Base-by-base conservation (phyloP, 1,140 invertebrate genomes). In the Cheumatopsyche charites region DNA sequence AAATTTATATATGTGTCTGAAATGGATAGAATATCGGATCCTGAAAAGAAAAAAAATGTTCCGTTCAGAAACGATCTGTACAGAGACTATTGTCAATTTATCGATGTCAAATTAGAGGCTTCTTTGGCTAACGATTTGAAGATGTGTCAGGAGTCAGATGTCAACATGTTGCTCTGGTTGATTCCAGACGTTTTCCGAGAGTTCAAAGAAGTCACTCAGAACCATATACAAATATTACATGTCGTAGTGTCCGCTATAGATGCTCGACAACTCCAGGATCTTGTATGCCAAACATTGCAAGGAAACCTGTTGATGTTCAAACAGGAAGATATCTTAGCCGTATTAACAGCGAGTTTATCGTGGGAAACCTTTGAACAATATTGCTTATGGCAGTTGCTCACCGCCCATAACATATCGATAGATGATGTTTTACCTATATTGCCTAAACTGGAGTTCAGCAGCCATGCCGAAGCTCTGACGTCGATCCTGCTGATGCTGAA, bases 331-430 rank as follows among this genome's bases (percentile, higher is more conserved):
- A 85, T 94, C 26, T 87, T 89, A 36, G 84, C 86, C 36, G 85
- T 94, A 79, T 78, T 93, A 78, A 93, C 90, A 75, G 90, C 92
- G 11, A 98, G 93, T 79, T 84, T 98, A 63, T 88, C 89, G 67
- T 99, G 96, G 95, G 96, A 98, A 81, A 97, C 95, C 1, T 95
- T 97, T 77, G 97, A 98, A 81, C 97, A 99, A 79, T 93, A 94
- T 79, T 98, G 95, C 79, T 87, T 98, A 7, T 99, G 97, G 97
- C 95, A 98, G 83, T 85, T 99, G 36, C 88, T 98, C 43, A 89
- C 91, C 74, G 95, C 95, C 47, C 96, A 98, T 79, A 93, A 96
- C 80, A 93, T 98, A 78, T 91, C 93, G 11, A 88, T 97, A 5
- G 93, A 97, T 78, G 90, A 92, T 78, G 89, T 98, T 62, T 85